Evolutionary conservation across 2,797 vertebrate species (phyloP).

Genomic region (Xiphorhynchus erythropygius): DNA sequence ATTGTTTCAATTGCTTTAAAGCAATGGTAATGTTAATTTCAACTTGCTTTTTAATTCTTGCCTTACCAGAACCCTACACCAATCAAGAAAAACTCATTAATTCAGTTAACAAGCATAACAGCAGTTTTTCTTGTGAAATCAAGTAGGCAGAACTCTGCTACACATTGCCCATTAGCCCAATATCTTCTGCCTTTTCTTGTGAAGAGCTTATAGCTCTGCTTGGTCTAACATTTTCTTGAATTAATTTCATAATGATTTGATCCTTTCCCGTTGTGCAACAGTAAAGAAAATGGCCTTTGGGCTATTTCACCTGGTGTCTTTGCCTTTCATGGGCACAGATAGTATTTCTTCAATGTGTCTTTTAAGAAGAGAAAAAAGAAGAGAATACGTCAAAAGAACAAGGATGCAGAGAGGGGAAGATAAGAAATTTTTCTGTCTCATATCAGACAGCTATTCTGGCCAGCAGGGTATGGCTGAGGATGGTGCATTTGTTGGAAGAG

Average conservation of each 20-base stretch:
- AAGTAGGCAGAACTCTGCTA: constrained; percentile 27
- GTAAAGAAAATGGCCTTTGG: not conserved
- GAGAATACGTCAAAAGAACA: not conserved
- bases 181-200: not conserved
- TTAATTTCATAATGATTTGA: not conserved
- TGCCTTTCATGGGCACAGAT: not conserved
- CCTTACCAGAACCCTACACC: constrained; percentile 11
- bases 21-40: not conserved
- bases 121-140: constrained; percentile 50
- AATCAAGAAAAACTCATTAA: constrained; percentile 59
- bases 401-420: not conserved
- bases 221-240: not conserved
- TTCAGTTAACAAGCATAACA: constrained; percentile 48
- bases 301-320: not conserved
- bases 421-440: not conserved
- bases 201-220: not conserved
- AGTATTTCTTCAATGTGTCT: not conserved
- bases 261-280: not conserved
- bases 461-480: not conserved
- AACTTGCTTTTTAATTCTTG: constrained; percentile 32
- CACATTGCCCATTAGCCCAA: not conserved
- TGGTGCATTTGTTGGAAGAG: not conserved
- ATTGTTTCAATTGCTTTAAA: constrained; percentile 47
- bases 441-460: not conserved
- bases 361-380: not conserved